Evolutionary conservation across 2,888 invertebrate genomes (phyloP), one percentile per base, ranked within the genome.

Genomic region (Drosophila borborema): DNA sequence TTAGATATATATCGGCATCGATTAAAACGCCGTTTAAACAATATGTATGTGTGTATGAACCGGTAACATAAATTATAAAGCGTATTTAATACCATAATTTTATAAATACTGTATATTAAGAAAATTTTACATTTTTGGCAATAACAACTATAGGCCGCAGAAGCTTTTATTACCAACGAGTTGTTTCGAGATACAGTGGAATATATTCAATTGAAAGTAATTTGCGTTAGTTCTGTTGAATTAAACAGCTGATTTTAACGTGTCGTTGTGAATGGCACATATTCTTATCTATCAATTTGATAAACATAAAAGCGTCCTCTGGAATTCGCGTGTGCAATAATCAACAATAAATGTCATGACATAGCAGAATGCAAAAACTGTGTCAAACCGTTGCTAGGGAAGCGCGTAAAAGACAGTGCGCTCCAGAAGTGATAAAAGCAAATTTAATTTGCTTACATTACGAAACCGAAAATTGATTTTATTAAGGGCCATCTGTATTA

Each of bases 271-370:
- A 78, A 60, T 78, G 68, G n/a, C 60, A 41, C 18, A 28, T 40
- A 46, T 40, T 69, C 48, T 81, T 81, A 81, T 81, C 80, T 63
- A 49, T 40, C 45, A 8, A n/a, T 53, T 67, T 80, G 77, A 77
- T 77, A 77, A 77, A 77, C 81, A 58, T 66, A 64, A 38, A 46
- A 45, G 71, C 51, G 28, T 68, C 34, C 60, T 41, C 51, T 20
- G 54, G 81, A 72, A 80, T 56, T 41, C 43, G 67, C 65, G 68
- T 77, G 86, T 64, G 71, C 60, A 75, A 75, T 62, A 86, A 87
- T 85, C 87, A 85, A 89, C 85, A 87, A 89, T 89, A 89, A 87
- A 89, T 81, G 85, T 74, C 74, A 86, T 71, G 87, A 40, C 34
- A 73, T 43, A 74, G 64, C 54, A 58, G 60, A 75, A 69, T 63